Percentiles rank a stretch among this genome's conserved stretches.
Conservation (phyloP, 1,140 invertebrate genomes). For the Trypoxylus dichotomus region DNA sequence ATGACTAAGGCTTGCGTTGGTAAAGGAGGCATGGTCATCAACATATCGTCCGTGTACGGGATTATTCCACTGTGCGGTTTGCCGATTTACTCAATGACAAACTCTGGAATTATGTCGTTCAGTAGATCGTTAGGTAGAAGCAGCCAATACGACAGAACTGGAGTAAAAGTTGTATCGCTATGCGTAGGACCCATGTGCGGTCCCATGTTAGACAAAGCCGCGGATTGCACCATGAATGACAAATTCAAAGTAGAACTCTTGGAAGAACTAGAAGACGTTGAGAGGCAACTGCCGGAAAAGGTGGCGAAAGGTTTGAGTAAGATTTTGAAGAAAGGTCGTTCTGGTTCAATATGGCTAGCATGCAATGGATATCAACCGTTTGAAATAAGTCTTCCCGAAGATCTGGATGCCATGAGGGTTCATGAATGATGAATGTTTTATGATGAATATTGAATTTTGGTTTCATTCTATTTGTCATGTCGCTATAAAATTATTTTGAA, state of each 20-base stretch:
- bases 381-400: background rate
- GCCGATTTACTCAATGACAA: conserved; percentile 61
- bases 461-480: too few relatives aligned
- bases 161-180: conserved; percentile 44
- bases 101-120: conserved; percentile 60
- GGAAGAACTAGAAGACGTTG: conserved; percentile 20
- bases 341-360: conserved; percentile 17
- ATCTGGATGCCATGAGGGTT: background rate
- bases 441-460: too few relatives aligned
- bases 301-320: background rate
- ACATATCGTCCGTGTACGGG: conserved; percentile 57
- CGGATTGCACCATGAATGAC: background rate
- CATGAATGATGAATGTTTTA: too few relatives aligned
- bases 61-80: conserved; percentile 55
- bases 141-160: conserved; percentile 40
- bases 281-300: background rate
- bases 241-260: conserved; percentile 2
- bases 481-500: too few relatives aligned
- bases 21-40: conserved; percentile 56
- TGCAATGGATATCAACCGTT: background rate
- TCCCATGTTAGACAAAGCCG: background rate
- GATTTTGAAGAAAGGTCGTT: background rate
- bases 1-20: conserved; percentile 59
- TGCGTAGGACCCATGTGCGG: conserved; percentile 37
- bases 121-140: conserved; percentile 55